Evolutionary conservation across 2,113 vertebrate genomes (phyloP), one percentile per base, ranked within the genome.

Genomic region (Steatornis caripensis): DNA sequence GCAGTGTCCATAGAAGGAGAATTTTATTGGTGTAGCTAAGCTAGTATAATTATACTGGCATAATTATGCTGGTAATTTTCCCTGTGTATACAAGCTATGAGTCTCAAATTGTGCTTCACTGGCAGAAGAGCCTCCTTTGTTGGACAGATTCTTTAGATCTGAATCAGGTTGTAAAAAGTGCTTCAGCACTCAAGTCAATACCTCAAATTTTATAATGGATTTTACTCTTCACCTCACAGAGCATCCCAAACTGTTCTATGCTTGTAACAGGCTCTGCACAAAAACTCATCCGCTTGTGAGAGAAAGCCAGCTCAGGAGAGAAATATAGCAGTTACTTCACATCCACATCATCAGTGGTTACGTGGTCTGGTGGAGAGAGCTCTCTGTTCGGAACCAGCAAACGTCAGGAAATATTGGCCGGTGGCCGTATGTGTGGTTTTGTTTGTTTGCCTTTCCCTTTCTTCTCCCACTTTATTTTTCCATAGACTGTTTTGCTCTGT

Each of bases 41-140:
- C 89, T 87, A 71, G 93, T 93, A 76, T 97, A 97, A 96, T 97
- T 96, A 95, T 82, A 80, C 84, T 32, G 70, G 65, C 74, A 95
- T 91, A 97, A 92, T 96, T 97, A 97, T 49, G 45, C 61, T 82
- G 53, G 96, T 96, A 97, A 95, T 95, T 97, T 97, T 96, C 91
- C 36, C 89, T 96, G 65, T 95, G 91, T 95, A 91, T 94, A 96
- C 96, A 97, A 97, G 94, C 94, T 90, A 84, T 77, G 95, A 94
- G 90, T 96, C 76, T 96, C 46, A 91, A 95, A 96, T 94, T 96
- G 90, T 96, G 95, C 89, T 97, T 97, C 88, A 93, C 72, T 96
- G 86, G 93, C 87, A 95, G 92, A 93, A 94, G 72, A 94, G 66
- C 24, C 57, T 87, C 72, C 66, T 96, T 95, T 96, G 90, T 96